Base-by-base conservation (phyloP, 2,113 vertebrate genomes). In the Peromyscus maniculatus region DNA sequence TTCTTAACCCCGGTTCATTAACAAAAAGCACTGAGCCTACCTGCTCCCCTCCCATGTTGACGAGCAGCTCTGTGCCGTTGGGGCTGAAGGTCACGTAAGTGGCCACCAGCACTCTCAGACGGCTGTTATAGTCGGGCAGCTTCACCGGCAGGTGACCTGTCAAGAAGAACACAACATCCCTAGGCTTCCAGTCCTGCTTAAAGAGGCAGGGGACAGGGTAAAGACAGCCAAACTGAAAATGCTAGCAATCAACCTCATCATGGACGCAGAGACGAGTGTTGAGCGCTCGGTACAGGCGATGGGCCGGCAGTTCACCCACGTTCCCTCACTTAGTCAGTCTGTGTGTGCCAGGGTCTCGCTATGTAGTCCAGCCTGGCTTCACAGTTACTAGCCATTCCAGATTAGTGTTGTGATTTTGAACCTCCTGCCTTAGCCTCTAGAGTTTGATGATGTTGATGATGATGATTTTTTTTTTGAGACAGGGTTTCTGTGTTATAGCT, bases 11-110 rank as follows among this genome's bases (percentile, higher is more conserved):
- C 75, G 83, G 28, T 57, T 95, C 67, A 66, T 72, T 92, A 9
- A 74, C n/a, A 72, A 21, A 57, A 75, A 72, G 43, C 22, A 72
- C 13, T 3, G 21, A 5, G 93, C 98, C 24, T 98, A 99, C 99
- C 99, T 99, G 99, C 97, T 99, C 99, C 55, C 99, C 99, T 66
- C 99, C 99, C 99, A 99, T 99, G 98, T 99, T 99, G 96, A 99
- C 99, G 7, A 99, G 98, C 84, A 99, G 99, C 98, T 99, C 99
- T 0, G 99, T 99, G 97, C 99, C 99, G 52, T 99, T 99, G 4
- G 99, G 99, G 97, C 99, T 99, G 98, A 99, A 99, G 82, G 99
- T 99, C 97, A 99, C 99, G 0, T 99, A 99, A 0, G 99, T 99
- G 96, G 99, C 99, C 93, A 99, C 99, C 98, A 99, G 98, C 43